phyloP scores from a whole-genome alignment of 2,888 invertebrate species.

The Theretra japonica region DNA sequence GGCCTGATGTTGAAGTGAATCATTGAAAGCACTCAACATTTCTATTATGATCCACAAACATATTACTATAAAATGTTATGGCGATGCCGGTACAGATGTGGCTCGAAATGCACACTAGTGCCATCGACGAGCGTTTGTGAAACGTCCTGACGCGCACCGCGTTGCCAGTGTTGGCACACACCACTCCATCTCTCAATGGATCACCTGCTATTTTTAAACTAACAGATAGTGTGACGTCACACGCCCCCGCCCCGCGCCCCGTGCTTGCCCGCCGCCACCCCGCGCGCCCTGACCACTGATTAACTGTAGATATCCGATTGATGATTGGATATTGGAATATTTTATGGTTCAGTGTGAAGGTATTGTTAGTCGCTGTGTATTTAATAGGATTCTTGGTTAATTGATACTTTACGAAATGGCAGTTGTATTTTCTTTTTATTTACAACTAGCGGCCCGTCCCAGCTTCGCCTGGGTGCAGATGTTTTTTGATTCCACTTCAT shows the following conservation, averaged over 20 bases:
- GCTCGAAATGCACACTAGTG: conserved; percentile 5
- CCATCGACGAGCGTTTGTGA: not conserved
- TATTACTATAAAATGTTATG: too few species aligned
- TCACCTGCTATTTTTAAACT: conserved; percentile 26
- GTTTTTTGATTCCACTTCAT: too few species aligned
- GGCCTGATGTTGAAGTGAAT: too few species aligned
- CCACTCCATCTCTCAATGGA: conserved; percentile 26
- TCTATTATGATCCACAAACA: too few species aligned
- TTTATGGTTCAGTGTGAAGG: not conserved
- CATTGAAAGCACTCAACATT: too few species aligned
- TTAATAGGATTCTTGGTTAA: too few species aligned
- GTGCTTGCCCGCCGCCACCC: conserved; percentile 11
- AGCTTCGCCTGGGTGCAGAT: too few species aligned
- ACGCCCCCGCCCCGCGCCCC: conserved; percentile 9
- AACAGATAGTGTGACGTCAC: conserved; percentile 27
- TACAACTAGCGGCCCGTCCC: too few species aligned
- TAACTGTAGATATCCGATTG: not conserved
- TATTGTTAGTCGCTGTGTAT: too few species aligned
- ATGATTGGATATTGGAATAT: conserved; percentile 4
- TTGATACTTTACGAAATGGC: too few species aligned
- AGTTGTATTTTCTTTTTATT: too few species aligned
- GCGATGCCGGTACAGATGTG: not conserved
- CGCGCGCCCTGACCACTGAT: conserved; percentile 12
- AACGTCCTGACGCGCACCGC: conserved; percentile 10
- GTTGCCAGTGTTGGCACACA: conserved; percentile 22